Evolutionary conservation across 2,888 invertebrate species (phyloP), one percentile per base, ranked within the genome.

Genomic region (Eupithecia centaureata): DNA sequence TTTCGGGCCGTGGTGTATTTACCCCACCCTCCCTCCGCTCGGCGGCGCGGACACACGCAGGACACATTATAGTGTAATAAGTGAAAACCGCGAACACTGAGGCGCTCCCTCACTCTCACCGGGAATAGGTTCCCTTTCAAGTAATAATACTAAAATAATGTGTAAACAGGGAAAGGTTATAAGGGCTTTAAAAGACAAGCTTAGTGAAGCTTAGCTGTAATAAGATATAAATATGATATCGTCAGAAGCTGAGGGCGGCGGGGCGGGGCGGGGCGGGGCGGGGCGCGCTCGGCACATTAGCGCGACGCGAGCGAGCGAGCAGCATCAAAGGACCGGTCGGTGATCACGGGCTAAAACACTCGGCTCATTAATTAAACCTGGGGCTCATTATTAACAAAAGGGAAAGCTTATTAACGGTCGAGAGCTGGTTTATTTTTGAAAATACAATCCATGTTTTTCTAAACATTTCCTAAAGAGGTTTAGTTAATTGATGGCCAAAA

Each of bases 351-450:
- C 54, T 8, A 7, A n/a, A 30, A 0, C 8, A 30, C 28, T 56
- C 56, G 32, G 56, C 30, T 56, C 18, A 56, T 56, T 56, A 18
- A 56, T 56, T 56, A 56, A 30, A n/a, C n/a, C 56, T 56, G 22
- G 22, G 0, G 12, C 30, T 56, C 30, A 30, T n/a, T 56, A 56
- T 32, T 1, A 56, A 2, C 56, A 30, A 54, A 54, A 56, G 56
- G 30, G 30, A 30, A 28, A n/a, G 28, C 30, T 56, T 56, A 56
- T 56, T 56, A 30, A 30, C 30, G 30, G 51, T 4, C 18, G n/a
- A 56, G 18, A 25, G 30, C 18, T n/a, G 30, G 56, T 18, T 56
- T 51, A 12, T 25, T 51, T n/a, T 15, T 28, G 15, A 54, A 28
- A 28, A 54, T 27, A 27, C 12, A 15, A 7, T 28, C 15, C 25